Base-by-base conservation (phyloP, 2,797 vertebrate genomes). In the Spizella passerina region DNA sequence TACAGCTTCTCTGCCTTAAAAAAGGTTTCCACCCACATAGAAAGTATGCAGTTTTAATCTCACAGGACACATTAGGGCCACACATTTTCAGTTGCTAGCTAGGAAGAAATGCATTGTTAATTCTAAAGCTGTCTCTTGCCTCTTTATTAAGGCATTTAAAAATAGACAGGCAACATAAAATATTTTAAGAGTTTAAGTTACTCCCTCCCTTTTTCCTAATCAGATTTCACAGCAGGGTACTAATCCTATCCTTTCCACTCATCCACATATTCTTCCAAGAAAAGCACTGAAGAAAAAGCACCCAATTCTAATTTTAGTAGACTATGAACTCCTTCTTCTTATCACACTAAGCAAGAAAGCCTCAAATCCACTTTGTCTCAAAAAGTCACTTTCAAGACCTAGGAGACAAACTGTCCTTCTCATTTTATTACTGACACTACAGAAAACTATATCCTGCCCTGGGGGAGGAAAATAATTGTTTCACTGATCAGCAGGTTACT, bases 201-300 rank as follows among this genome's bases (percentile, higher is more conserved):
- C 53, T 86, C 64, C 43, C 80, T 94, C 82, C n/a, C 38, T 78
- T 94, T 56, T 79, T 92, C 52, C 86, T 88, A 88, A 96, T 94
- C 70, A 95, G 68, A 66, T 91, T 93, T 90, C 95, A 83, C 91
- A 95, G 93, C 85, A 86, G 72, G 88, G 61, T 52, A 78, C 80
- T 94, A 94, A 95, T 95, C 70, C 81, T 85, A 50, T 69, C 70
- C 94, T 79, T 90, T 86, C 78, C 69, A 83, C 71, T 84, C 47
- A 66, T 92, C 61, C 79, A 82, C 53, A 43, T 66, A 91, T 59
- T 91, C 60, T 77, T 77, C 86, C 71, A 92, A 86, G 65, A 88
- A 95, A 82, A 94, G 66, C 65, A 79, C 47, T 70, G 70, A 83
- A 80, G 63, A 90, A 61, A 91, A 90, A 94, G 81, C 79, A 79